Evolutionary conservation across 2,113 vertebrate genomes (phyloP).

Genomic region (Microcebus tavaratra): DNA sequence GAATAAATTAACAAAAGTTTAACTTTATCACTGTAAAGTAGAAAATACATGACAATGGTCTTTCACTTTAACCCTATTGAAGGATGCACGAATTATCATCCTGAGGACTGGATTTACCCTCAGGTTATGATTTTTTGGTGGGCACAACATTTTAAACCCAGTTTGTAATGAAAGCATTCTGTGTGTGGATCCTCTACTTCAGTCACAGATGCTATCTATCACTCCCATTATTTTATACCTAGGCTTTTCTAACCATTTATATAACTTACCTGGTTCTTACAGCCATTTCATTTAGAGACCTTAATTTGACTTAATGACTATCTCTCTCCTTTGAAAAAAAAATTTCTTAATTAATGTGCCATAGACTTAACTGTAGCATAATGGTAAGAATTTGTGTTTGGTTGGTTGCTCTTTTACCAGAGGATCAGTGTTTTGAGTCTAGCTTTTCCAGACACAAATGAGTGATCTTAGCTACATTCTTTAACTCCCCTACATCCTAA

Average conservation of each 20-base stretch:
- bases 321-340: neutral
- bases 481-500: neutral
- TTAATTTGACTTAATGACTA: neutral
- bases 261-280: neutral
- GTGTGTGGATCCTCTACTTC: neutral
- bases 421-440: neutral
- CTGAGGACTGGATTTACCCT: neutral
- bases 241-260: neutral
- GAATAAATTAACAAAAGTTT: conserved; percentile 15
- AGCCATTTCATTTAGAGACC: neutral
- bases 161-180: neutral
- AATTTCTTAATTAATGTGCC: neutral
- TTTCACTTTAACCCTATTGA: neutral
- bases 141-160: neutral
- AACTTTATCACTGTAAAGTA: neutral
- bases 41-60: neutral
- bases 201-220: neutral
- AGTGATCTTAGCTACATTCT: neutral
- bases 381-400: neutral
- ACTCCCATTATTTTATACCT: neutral
- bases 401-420: neutral
- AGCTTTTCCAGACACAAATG: neutral
- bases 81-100: neutral
- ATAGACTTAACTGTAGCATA: neutral
- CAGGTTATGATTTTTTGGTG: neutral